Percentiles rank a stretch among this genome's conserved stretches.
Conservation (phyloP, 2,113 vertebrate genomes). For the Pachypanchax playfairii region DNA sequence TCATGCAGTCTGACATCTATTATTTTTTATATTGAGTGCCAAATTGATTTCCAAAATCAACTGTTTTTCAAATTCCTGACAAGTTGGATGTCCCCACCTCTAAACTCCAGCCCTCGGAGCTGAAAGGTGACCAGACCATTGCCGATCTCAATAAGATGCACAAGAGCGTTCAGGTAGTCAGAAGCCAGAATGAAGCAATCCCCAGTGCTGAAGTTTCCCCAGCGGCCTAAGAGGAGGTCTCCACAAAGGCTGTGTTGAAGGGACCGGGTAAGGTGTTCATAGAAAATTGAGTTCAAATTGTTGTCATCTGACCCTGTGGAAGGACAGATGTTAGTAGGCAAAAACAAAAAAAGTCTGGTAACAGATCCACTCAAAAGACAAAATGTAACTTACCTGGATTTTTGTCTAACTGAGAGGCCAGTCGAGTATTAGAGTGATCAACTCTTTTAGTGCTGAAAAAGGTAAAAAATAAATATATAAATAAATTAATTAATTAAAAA, state of each 20-base stretch:
- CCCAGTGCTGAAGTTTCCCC: constrained; percentile 88
- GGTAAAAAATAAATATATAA: not conserved
- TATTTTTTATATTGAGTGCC: too few species aligned
- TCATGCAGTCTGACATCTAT: too few species aligned
- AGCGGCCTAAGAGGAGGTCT: constrained; percentile 88
- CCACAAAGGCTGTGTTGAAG: constrained; percentile 91
- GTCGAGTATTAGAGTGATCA: constrained; percentile 90
- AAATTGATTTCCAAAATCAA: not conserved
- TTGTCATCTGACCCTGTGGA: constrained; percentile 87
- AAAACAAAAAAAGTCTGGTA: not conserved
- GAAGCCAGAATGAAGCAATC: constrained; percentile 93
- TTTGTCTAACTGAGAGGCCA: constrained; percentile 89
- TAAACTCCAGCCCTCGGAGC: constrained; percentile 90
- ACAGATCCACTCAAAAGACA: not conserved
- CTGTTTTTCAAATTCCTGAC: not conserved
- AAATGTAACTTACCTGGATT: constrained; percentile 81
- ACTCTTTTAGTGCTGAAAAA: constrained; percentile 87
- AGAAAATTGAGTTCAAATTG: constrained; percentile 93
- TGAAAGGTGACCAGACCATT: constrained; percentile 92
- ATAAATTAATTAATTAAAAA: not conserved
- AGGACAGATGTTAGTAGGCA: not conserved
- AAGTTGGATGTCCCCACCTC: constrained; percentile 77
- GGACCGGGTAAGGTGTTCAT: constrained; percentile 89
- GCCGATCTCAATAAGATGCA: constrained; percentile 91
- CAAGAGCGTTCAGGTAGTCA: constrained; percentile 91